Conservation (phyloP, 2,888 invertebrate genomes). For the Trissolcus japonicus region DNA sequence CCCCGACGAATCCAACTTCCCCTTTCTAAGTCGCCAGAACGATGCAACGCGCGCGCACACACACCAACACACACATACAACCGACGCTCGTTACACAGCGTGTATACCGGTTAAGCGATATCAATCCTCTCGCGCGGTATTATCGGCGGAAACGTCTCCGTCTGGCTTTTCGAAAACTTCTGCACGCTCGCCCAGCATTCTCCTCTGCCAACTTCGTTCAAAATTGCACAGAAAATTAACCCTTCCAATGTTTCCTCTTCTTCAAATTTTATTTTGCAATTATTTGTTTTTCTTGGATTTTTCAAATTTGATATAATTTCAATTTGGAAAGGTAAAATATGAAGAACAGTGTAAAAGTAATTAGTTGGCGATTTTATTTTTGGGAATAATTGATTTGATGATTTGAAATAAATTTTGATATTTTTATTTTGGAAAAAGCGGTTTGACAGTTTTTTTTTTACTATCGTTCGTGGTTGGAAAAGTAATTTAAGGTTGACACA, state of each 20-base stretch:
- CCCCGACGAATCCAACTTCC: slow-evolving; percentile 67
- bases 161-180: slow-evolving; percentile 48
- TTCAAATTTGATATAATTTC: too few species aligned
- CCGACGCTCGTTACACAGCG: slow-evolving; percentile 24
- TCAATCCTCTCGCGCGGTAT: slow-evolving; percentile 52
- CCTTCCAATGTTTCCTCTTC: too few species aligned
- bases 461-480: too few species aligned
- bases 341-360: too few species aligned
- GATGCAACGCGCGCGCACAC: slow-evolving; percentile 61
- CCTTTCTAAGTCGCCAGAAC: slow-evolving; percentile 68
- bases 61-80: slow-evolving; percentile 42
- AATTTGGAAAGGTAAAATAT: too few species aligned
- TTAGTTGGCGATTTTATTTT: too few species aligned
- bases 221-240: too few species aligned
- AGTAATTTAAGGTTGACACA: too few species aligned
- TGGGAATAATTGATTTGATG: too few species aligned
- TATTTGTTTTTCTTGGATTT: too few species aligned
- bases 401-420: not conserved
- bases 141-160: slow-evolving; percentile 57
- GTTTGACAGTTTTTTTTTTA: too few species aligned
- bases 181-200: slow-evolving; percentile 14
- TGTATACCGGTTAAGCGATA: slow-evolving; percentile 54
- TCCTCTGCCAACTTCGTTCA: not conserved
- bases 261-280: too few species aligned
- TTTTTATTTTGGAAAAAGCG: not conserved